Evolutionary conservation across 2,797 vertebrate species (phyloP).

Genomic region (Anguilla pacifica): DNA sequence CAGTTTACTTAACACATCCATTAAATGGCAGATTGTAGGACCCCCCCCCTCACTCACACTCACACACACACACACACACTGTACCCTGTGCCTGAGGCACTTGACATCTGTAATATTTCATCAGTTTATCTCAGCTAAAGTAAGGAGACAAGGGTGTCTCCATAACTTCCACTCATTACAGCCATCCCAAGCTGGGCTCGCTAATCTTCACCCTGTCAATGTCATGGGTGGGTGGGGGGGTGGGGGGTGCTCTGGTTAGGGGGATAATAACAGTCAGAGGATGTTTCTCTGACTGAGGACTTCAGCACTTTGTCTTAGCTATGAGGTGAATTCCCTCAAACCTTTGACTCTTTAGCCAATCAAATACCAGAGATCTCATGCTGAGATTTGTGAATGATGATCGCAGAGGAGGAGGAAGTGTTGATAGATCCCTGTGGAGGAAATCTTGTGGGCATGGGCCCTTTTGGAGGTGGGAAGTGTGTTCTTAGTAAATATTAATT

Average conservation of each 20-base stretch:
- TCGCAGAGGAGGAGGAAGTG: background rate
- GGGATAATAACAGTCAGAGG: background rate
- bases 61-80: no score
- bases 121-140: no score
- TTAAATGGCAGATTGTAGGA: no score
- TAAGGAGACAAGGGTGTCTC: no score
- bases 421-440: background rate
- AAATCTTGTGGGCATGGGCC: background rate
- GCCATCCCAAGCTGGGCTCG: no score
- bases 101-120: no score
- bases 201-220: no score
- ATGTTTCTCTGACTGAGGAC: background rate
- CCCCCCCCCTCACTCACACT: background rate
- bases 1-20: no score
- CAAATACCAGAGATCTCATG: background rate
- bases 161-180: no score
- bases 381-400: background rate
- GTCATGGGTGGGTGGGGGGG: no score
- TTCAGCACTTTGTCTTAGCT: background rate
- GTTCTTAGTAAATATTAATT: background rate
- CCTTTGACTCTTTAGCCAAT: background rate
- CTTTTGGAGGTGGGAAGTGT: background rate
- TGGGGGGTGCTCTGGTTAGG: background rate
- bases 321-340: background rate
- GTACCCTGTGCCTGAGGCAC: no score